A percentile compares a stretch with the other conserved stretches of the same genome.
Evolutionary conservation across 1,140 invertebrate species (phyloP).

Genomic region (Apis florea): DNA sequence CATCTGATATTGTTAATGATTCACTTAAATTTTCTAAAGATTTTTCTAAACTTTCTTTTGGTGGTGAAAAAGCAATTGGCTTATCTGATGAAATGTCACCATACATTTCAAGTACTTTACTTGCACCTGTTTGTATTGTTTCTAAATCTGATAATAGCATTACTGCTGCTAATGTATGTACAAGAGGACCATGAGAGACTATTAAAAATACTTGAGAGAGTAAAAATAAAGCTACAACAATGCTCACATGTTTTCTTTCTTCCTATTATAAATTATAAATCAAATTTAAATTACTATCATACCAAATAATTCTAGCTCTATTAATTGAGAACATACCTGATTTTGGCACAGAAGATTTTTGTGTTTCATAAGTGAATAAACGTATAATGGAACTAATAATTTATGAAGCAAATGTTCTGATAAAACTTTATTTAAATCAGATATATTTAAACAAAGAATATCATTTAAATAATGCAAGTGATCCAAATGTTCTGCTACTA

Average conservation of each 20-base stretch:
- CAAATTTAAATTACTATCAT: conserved; percentile 21
- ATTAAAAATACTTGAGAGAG: conserved; percentile 98
- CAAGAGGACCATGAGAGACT: conserved; percentile 92
- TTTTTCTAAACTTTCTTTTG: conserved; percentile 84
- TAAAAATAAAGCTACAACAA: conserved; percentile 94
- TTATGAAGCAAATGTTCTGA: conserved; percentile 97
- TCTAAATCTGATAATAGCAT: conserved; percentile 89
- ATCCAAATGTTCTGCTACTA: conserved; percentile 98
- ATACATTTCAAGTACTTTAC: conserved; percentile 88
- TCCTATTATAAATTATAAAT: conserved; percentile 70
- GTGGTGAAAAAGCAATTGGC: conserved; percentile 80
- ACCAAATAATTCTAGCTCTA: conserved; percentile 9
- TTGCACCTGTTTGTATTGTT: conserved; percentile 86
- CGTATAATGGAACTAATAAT: conserved; percentile 95
- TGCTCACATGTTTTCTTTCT: conserved; percentile 82
- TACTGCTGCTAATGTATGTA: conserved; percentile 93
- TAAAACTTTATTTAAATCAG: conserved; percentile 96
- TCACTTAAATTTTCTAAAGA: conserved; percentile 82
- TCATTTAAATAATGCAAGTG: conserved; percentile 99
- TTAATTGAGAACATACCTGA: conserved; percentile 70
- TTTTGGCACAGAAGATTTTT: conserved; percentile 71
- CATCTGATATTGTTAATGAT: conserved; percentile 29
- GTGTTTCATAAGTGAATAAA: conserved; percentile 89
- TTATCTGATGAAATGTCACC: conserved; percentile 75
- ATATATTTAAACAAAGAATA: conserved; percentile 95